Evolutionary conservation across 2,113 vertebrate species (phyloP).

Genomic region (Chlorocebus sabaeus): DNA sequence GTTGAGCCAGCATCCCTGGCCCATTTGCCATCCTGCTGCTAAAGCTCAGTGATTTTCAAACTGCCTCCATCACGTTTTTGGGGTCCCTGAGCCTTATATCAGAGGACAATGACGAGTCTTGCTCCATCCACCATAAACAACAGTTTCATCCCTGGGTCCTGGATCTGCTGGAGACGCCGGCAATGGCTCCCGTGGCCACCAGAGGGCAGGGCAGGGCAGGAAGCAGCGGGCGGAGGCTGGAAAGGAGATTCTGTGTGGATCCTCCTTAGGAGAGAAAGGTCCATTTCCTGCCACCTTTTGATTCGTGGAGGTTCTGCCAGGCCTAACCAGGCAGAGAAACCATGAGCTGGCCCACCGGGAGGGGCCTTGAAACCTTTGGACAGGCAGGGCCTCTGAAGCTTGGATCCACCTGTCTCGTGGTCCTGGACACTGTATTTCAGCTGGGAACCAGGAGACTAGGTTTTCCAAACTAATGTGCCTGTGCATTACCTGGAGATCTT

Average conservation of each 20-base stretch:
- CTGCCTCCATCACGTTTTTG: background rate
- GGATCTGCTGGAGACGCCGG: background rate
- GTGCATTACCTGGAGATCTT: background rate
- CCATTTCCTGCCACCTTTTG: background rate
- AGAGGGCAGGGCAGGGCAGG: slow-evolving; percentile 50
- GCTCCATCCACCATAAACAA: accelerated
- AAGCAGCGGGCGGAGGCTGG: accelerated
- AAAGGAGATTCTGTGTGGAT: too few relatives aligned
- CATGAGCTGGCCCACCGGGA: background rate
- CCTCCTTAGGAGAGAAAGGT: background rate
- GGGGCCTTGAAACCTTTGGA: background rate
- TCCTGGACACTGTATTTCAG: background rate
- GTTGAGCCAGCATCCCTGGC: background rate
- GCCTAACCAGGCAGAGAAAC: background rate
- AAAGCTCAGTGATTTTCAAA: background rate
- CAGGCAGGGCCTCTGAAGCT: background rate
- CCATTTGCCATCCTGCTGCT: background rate
- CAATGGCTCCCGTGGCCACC: background rate
- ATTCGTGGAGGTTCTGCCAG: background rate
- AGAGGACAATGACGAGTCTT: background rate
- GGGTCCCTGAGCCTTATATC: background rate
- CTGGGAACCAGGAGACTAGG: background rate
- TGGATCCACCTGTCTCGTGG: background rate
- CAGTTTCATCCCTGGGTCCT: background rate
- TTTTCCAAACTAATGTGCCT: background rate